Evolutionary conservation across 1,140 invertebrate species (phyloP), one percentile per base, ranked within the genome.

Genomic region (Chrysoperla carnea): DNA sequence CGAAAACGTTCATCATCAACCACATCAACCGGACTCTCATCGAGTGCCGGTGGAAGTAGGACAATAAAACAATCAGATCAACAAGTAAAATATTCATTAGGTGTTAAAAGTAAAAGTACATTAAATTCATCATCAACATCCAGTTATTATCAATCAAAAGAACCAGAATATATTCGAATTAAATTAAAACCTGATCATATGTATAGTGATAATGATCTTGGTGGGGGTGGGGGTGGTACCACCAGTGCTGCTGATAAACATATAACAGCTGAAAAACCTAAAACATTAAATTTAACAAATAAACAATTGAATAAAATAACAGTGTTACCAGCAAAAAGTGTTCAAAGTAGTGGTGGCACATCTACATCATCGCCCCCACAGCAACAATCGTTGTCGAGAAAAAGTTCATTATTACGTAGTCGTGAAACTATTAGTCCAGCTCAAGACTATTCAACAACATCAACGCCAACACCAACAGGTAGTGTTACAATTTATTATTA

Each of bases 321-420:
- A 43, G 55, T 9, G 46, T 53, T 12, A 48, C 51, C 40, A 17
- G 31, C 8, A 11, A 33, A 52, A 5, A 46, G 42, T 4, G 57
- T 56, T 8, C 60, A 57, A 38, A 56, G 58, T 0, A 61, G 62
- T 17, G 50, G 62, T 14, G 53, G 59, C 1, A 59, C 57, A 36
- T 57, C 64, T 37, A 61, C 58, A 8, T 67, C 70, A 40, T 59
- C 64, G 1, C 61, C 66, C 7, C 59, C 63, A 28, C 49, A 58
- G 2, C 60, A 61, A 6, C 72, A 71, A 8, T 70, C 73, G 0
- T 68, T 77, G 0, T 83, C 81, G 0, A 65, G 83, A 37, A 84
- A 84, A 54, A 83, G 76, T 47, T 84, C 78, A 1, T 57, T 86
- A 6, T 86, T 86, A 51, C 78, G 77, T 55, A 75, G 73, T 45